These are phyloP conservation scores for Buceros bicornis DNA, from an alignment of 2,797 vertebrate genomes.

Conservation along the genomic window DNA sequence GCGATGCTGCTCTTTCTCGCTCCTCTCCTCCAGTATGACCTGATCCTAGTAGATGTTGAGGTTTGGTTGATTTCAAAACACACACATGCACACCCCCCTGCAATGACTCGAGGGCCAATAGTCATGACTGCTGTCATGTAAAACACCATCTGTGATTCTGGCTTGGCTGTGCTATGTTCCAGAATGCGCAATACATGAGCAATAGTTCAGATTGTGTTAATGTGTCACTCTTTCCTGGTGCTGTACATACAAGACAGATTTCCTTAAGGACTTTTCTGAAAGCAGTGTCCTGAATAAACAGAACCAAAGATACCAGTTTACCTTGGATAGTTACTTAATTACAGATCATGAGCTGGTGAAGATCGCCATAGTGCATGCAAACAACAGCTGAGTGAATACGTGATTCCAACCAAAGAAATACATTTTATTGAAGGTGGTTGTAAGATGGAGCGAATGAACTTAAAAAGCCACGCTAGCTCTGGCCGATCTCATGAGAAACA, in stretches of 20 bases:
- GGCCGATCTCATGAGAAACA: neutral
- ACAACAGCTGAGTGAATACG: neutral
- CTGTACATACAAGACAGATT: neutral
- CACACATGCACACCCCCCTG: neutral
- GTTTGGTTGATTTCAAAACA: neutral
- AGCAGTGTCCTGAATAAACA: neutral
- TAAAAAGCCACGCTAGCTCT: neutral
- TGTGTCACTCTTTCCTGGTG: neutral
- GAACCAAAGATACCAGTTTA: slow-evolving; percentile 5
- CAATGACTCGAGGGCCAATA: slow-evolving; percentile 52
- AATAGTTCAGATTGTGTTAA: slow-evolving; percentile 23
- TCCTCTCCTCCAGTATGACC: neutral
- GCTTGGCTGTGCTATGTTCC: slow-evolving; percentile 35
- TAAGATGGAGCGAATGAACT: neutral
- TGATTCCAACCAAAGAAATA: neutral
- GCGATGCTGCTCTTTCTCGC: neutral
- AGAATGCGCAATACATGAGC: slow-evolving; percentile 43
- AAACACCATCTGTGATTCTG: slow-evolving; percentile 69
- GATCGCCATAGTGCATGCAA: neutral
- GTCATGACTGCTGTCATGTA: slow-evolving; percentile 52
- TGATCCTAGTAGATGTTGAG: slow-evolving; percentile 25
- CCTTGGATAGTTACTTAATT: neutral
- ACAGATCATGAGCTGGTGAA: neutral
- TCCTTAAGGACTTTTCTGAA: slow-evolving; percentile 12
- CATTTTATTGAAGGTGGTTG: neutral